Percentiles rank a stretch among this genome's conserved stretches.
Conservation (phyloP, 2,113 vertebrate genomes). For the Carassius auratus region DNA sequence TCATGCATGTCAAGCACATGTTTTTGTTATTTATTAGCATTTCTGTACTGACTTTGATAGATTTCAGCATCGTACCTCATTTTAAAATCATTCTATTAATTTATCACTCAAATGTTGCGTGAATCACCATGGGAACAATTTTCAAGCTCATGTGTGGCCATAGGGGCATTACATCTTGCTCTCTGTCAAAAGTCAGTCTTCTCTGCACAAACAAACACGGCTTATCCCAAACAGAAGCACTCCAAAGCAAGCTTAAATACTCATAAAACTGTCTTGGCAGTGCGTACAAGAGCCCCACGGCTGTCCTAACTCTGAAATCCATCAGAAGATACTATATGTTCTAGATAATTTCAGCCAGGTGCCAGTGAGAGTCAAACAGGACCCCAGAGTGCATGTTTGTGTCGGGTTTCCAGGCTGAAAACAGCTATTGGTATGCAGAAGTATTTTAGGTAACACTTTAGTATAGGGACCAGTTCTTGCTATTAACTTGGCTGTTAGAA, state of each 20-base stretch:
- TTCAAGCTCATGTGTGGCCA: constrained; percentile 33
- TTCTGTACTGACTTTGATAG: background rate
- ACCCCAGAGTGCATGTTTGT: background rate
- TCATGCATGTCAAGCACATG: background rate
- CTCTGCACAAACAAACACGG: constrained; percentile 37
- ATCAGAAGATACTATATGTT: constrained; percentile 8
- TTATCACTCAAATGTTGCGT: constrained; percentile 7
- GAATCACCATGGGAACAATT: constrained; percentile 21
- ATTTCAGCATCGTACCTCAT: background rate
- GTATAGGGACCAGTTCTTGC: no score
- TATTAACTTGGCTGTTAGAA: no score
- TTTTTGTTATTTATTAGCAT: background rate
- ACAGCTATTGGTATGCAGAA: background rate
- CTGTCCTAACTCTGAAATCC: constrained; percentile 17
- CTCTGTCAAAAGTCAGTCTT: constrained; percentile 10
- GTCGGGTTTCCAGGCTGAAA: background rate
- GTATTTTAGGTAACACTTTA: background rate
- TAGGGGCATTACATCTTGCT: background rate
- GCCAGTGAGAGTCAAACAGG: background rate
- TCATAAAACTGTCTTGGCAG: constrained; percentile 27
- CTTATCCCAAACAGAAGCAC: constrained; percentile 39
- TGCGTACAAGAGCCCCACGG: background rate
- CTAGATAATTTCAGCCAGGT: background rate
- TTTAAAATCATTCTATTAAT: background rate
- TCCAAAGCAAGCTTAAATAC: constrained; percentile 9